Base-by-base conservation (phyloP, 2,113 vertebrate species). In the Orycteropus afer region DNA sequence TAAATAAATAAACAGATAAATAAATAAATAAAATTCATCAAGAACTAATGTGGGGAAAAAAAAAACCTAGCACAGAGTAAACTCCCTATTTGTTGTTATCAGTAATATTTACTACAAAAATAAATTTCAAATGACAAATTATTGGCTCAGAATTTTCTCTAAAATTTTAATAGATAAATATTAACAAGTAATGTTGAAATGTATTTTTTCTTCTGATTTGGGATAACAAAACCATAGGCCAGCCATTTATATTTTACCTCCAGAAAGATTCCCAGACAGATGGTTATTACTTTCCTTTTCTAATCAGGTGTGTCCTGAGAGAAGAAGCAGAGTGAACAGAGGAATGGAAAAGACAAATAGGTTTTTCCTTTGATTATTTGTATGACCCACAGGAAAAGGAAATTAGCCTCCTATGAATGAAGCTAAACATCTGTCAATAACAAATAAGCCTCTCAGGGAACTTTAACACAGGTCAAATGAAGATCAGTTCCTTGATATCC, bases 81-180 rank as follows among this genome's bases (percentile, higher is more conserved):
- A 7, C 2, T 65, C 25, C 7, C 5, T 78, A 78, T 23, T 51
- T 34, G 23, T 53, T 69, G 47, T 49, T 42, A 90, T 27, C 49
- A 49, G 4, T 89, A 49, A 42, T 73, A 85, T 90, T 81, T 67
- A 83, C 57, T 86, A 81, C 89, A 63, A 71, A 92, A 88, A 51
- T 11, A 63, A 71, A 53, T 42, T 42, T 20, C 37, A 23, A 79
- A 57, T n/a, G 57, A 22, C 34, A 45, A 51, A 34, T 73, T 20
- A 8, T 63, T 47, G 22, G 1, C n/a, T 67, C 11, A 92, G 42
- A 77, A 45, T 63, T 79, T 93, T 63, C 32, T 53, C 15, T 23
- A 22, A 51, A 67, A 73, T 22, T 53, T 25, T 67, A 71, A 76
- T 8, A 90, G 23, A 34, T 45, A 65, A 61, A 55, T 40, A 42